Evolutionary conservation across 2,113 vertebrate genomes (phyloP), one percentile per base, ranked within the genome.

Genomic region (Rhombomys opimus): DNA sequence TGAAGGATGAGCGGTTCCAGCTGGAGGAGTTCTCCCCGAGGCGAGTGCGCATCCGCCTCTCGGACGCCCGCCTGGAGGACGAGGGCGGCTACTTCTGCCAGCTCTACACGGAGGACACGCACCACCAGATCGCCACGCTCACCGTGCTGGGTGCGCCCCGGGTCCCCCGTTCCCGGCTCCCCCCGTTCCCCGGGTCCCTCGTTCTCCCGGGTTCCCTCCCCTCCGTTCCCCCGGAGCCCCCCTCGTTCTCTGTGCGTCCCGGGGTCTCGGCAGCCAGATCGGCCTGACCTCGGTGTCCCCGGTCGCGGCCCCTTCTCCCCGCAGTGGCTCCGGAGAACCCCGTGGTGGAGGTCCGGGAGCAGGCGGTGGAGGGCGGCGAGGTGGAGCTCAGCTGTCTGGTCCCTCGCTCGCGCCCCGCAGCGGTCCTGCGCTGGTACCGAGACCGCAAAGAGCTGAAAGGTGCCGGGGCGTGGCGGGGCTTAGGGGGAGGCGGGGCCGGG

Each of bases 11-110:
- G 90, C 99, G 99, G 18, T 99, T 99, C 98, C 99, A 99, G 98
- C 99, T 99, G 97, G 98, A 99, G 88, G 99, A 99, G 88, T 99
- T 99, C 97, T 99, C 99, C 12, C 99, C 98, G 0, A 98, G 98
- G 11, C 98, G 99, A 92, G 99, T 99, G 90, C 98, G 99, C 95
- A 99, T 99, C 95, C 98, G 98, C 1, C 98, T 99, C 94, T 99
- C 98, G 77, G 99, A 99, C 72, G 99, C 99, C 93, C 99, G 99
- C 50, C 98, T 99, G 95, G 98, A 98, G 13, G 99, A 99, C 12
- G 99, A 99, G 96, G 99, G 99, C 2, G 99, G 99, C 77, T 99
- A 99, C 98, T 99, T 99, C 98, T 99, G 99, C 98, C 99, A 99
- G 98, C 99, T 99, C 59, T 99, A 99, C 98, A 99, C 99, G 0